Evolutionary conservation across 1,140 invertebrate genomes (phyloP), one percentile per base, ranked within the genome.

Genomic region (Olivierus martensii): DNA sequence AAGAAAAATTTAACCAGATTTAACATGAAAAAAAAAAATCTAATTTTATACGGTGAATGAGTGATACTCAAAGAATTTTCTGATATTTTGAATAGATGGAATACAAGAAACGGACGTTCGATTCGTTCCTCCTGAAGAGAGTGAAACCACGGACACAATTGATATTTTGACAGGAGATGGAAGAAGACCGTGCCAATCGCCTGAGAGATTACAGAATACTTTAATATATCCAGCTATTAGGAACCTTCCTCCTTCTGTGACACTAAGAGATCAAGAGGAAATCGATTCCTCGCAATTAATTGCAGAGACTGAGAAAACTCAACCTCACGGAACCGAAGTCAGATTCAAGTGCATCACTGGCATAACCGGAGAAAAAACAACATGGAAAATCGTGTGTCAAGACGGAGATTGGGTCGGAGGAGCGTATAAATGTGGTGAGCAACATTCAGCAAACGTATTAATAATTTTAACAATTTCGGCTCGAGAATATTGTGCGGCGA

Each of bases 331-430:
- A 2, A 83, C 83, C 0, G 82, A 86, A 66, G 79, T 87, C 14
- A 81, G 80, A 2, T 87, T 86, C 65, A 79, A 81, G 58, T 88
- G 85, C 63, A 83, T 85, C 36, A 78, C 79, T 1, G 79, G 78
- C 52, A 81, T 66, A 11, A 59, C 82, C 6, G 81, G 82, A 68
- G 82, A 84, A 66, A 80, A 80, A 60, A 82, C 78, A 3, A 84
- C 82, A 0, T 87, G 84, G 84, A 79, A 81, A 55, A 81, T 87
- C 48, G 76, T 83, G 18, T 89, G 85, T 62, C 82, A 86, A 63
- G 78, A 87, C 61, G 85, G 85, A 1, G 77, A 75, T 52, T 89
- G 85, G 85, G 77, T 84, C 46, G 84, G 83, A 17, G 73, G 79
- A 58, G 79, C 83, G 41, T 75, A 83, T 37, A 79, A 76, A 62